These are phyloP conservation scores for Tiliacea aurago DNA, from an alignment of 2,888 invertebrate genomes.

Conservation along the genomic window DNA sequence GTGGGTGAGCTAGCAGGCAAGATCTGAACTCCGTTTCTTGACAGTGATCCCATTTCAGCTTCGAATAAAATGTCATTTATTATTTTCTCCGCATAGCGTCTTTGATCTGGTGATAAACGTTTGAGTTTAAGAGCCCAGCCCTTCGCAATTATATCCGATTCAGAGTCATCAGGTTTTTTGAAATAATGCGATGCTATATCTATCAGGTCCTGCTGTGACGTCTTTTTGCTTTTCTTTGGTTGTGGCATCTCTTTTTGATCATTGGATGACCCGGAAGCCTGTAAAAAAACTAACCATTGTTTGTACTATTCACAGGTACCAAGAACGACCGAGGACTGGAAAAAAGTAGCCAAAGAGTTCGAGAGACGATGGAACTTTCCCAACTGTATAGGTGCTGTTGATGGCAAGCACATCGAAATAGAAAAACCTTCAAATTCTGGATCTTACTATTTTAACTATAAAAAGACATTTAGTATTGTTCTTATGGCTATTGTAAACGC, in stretches of 20 bases:
- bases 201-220: constrained; percentile 19
- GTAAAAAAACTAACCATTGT: constrained; percentile 3
- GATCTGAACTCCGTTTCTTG: constrained; percentile 9
- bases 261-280: constrained; percentile 5
- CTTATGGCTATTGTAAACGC: constrained; percentile 50
- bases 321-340: constrained; percentile 20
- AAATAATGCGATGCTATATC: constrained; percentile 32
- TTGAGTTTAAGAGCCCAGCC: too few species aligned
- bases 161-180: constrained; percentile 20
- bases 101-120: constrained; percentile 24
- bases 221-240: constrained; percentile 15
- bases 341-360: constrained; percentile 20
- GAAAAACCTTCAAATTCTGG: constrained; percentile 23
- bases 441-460: constrained; percentile 48
- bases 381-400: constrained; percentile 27
- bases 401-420: constrained; percentile 35
- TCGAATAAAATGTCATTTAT: constrained; percentile 19
- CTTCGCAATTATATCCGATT: too few species aligned
- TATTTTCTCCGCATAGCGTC: constrained; percentile 24
- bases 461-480: constrained; percentile 45
- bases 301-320: constrained; percentile 18
- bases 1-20: constrained; percentile 10
- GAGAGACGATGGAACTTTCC: constrained; percentile 34
- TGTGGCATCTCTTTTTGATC: not conserved
- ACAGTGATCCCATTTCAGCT: constrained; percentile 10